These are phyloP conservation scores for Clarias fuscus DNA, from an alignment of 2,797 vertebrate genomes.

Conservation along the genomic window DNA sequence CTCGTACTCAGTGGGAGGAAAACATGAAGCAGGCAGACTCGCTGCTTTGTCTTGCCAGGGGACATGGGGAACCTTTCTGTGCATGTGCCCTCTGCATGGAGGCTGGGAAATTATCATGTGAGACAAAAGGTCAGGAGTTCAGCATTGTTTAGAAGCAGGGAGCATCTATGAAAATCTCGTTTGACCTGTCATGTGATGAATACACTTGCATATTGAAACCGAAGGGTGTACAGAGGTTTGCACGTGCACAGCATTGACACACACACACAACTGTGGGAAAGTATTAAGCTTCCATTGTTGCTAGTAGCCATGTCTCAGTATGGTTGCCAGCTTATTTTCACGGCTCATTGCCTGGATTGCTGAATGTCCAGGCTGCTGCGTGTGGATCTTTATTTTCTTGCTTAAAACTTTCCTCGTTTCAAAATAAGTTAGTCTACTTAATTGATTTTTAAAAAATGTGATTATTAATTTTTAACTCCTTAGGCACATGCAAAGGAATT, in stretches of 20 bases:
- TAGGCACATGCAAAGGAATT: background rate
- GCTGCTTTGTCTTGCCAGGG: slow-evolving; percentile 38
- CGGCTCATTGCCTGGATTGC: slow-evolving; percentile 21
- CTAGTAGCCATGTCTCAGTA: slow-evolving; percentile 29
- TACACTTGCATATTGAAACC: slow-evolving; percentile 31
- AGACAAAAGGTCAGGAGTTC: slow-evolving; percentile 53
- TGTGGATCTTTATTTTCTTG: slow-evolving; percentile 5
- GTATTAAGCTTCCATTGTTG: slow-evolving; percentile 18
- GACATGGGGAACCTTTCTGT: slow-evolving; percentile 43
- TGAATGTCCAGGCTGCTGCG: slow-evolving; percentile 9
- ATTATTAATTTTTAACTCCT: too few species aligned
- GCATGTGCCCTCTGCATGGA: slow-evolving; percentile 43
- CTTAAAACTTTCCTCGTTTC: background rate
- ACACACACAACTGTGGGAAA: slow-evolving; percentile 35
- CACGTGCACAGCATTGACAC: slow-evolving; percentile 7
- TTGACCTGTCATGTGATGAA: slow-evolving; percentile 41
- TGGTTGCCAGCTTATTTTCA: slow-evolving; percentile 28
- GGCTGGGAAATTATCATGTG: slow-evolving; percentile 44
- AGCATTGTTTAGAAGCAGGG: slow-evolving; percentile 45
- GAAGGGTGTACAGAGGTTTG: slow-evolving; percentile 4
- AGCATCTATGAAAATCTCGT: slow-evolving; percentile 51
- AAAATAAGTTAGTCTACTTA: background rate
- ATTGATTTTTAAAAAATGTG: background rate
- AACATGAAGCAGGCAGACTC: slow-evolving; percentile 44
- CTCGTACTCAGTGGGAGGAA: slow-evolving; percentile 30